Evolutionary conservation across 1,140 invertebrate genomes (phyloP).

Genomic region (Drosophila insularis): DNA sequence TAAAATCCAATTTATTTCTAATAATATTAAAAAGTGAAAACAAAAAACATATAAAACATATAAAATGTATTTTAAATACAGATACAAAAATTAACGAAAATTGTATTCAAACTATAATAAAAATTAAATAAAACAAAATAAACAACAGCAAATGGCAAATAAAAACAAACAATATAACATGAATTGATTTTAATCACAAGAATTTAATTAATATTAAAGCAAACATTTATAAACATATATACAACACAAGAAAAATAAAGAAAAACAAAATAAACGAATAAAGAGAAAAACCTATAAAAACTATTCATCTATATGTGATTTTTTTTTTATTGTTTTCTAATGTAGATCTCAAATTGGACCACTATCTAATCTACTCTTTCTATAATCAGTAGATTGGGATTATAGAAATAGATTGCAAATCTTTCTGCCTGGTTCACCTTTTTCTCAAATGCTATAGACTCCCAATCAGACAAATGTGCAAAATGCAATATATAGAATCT

Average conservation of each 20-base stretch:
- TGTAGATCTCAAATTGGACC: background rate
- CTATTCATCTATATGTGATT: background rate
- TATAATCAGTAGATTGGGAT: too few relatives aligned
- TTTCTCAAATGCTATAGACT: too few relatives aligned
- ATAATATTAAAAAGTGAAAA: background rate
- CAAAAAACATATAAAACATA: constrained; percentile 49
- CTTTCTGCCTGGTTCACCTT: too few relatives aligned
- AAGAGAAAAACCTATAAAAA: constrained; percentile 11
- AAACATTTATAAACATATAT: constrained; percentile 50
- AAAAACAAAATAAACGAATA: constrained; percentile 1
- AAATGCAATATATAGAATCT: too few relatives aligned
- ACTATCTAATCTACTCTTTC: too few relatives aligned
- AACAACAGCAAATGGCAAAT: constrained; percentile 35
- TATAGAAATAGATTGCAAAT: too few relatives aligned
- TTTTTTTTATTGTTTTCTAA: too few relatives aligned
- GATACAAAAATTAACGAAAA: constrained; percentile 55
- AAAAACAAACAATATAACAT: constrained; percentile 22
- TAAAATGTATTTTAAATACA: constrained; percentile 76
- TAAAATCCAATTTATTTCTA: constrained; percentile 5
- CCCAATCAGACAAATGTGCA: too few relatives aligned
- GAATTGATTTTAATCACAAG: constrained; percentile 78
- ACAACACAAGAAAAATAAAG: constrained; percentile 18
- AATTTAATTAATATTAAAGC: constrained; percentile 75
- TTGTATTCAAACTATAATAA: constrained; percentile 77
- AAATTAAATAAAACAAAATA: constrained; percentile 42